phyloP scores from a whole-genome alignment of 2,113 vertebrate genomes.

The Vidua macroura region DNA sequence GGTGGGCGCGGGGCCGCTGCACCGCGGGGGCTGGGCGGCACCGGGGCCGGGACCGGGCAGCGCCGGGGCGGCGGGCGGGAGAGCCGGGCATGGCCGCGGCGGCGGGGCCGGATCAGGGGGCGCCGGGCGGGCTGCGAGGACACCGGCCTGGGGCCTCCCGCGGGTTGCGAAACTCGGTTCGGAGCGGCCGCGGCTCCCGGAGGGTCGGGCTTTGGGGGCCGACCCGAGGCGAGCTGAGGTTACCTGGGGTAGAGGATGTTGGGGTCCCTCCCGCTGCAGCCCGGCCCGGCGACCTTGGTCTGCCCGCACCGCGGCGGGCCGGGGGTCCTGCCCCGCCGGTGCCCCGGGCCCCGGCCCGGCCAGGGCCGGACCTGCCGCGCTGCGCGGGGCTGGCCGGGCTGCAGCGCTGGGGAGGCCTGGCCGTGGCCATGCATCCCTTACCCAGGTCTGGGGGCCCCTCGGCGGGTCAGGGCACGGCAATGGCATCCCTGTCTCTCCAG shows the following conservation, averaged over 20 bases:
- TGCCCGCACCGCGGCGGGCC: not conserved
- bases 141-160: not conserved
- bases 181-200: not conserved
- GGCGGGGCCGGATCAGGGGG: too few species aligned
- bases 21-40: too few species aligned
- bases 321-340: not conserved
- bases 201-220: not conserved
- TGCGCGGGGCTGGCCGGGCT: not conserved
- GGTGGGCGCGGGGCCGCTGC: too few species aligned
- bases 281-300: not conserved
- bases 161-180: not conserved
- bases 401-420: not conserved
- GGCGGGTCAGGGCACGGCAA: fast-evolving
- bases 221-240: too few species aligned
- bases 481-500: not conserved
- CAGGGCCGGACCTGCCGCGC: not conserved
- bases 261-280: not conserved
- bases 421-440: not conserved
- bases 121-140: not conserved
- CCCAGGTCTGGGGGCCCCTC: not conserved
- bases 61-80: not conserved
- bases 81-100: not conserved
- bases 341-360: not conserved
- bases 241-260: too few species aligned
- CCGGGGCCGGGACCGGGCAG: not conserved